Evolutionary conservation across 2,888 invertebrate species (phyloP).

Genomic region (Erebia palarica): DNA sequence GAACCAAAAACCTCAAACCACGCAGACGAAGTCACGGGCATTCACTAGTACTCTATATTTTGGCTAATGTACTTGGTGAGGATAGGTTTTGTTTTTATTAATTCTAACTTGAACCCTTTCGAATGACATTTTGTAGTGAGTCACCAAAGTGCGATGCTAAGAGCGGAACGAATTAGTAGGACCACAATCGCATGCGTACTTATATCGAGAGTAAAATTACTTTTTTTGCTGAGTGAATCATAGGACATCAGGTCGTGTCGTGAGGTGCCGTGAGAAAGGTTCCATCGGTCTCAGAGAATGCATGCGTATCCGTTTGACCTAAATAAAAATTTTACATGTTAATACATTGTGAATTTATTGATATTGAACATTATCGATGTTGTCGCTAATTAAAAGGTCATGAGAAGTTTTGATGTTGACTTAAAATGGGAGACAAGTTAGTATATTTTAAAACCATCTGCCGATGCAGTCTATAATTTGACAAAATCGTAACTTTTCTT

Average conservation of each 20-base stretch:
- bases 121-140: conserved; percentile 28
- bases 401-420: background rate
- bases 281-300: conserved; percentile 53
- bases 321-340: conserved; percentile 44
- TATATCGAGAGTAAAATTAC: conserved; percentile 38
- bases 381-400: conserved; percentile 25
- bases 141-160: conserved; percentile 33
- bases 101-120: conserved; percentile 30
- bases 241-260: conserved; percentile 48
- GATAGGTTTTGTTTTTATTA: conserved; percentile 17
- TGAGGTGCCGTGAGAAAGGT: conserved; percentile 52
- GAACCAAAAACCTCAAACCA: no score
- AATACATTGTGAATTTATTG: conserved; percentile 34
- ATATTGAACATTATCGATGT: conserved; percentile 18
- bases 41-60: no score
- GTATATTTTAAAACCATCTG: background rate
- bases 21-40: no score
- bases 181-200: conserved; percentile 17
- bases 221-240: conserved; percentile 47
- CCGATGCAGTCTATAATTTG: no score
- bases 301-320: conserved; percentile 53
- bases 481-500: no score
- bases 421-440: conserved; percentile 3
- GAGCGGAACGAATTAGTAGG: conserved; percentile 38
- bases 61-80: background rate